Conservation (phyloP, 2,113 vertebrate genomes). For the Sclerurus mexicanus region DNA sequence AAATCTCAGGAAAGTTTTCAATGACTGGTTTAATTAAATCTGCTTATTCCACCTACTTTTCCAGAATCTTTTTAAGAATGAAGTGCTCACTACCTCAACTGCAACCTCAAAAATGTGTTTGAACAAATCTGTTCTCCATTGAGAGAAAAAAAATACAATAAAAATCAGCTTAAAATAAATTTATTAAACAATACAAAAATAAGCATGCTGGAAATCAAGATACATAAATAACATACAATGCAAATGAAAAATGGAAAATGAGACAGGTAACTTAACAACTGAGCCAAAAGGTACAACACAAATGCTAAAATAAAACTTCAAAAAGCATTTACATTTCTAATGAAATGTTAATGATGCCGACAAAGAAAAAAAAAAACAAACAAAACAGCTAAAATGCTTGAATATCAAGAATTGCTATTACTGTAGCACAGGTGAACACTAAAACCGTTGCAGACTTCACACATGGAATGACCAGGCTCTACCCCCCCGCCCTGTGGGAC, state of each 20-base stretch:
- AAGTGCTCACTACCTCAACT: background rate
- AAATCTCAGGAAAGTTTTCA: background rate
- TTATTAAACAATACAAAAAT: slow-evolving; percentile 84
- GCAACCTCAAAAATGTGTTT: background rate
- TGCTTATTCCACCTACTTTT: background rate
- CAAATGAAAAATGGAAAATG: slow-evolving; percentile 76
- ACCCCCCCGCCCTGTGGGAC: background rate
- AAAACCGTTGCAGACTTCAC: slow-evolving; percentile 59
- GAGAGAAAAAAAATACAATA: slow-evolving; percentile 71
- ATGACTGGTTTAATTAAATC: background rate
- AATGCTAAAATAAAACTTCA: slow-evolving; percentile 73
- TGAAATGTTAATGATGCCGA: slow-evolving; percentile 77
- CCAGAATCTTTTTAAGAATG: background rate
- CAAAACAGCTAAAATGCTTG: slow-evolving; percentile 76
- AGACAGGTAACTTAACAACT: slow-evolving; percentile 75
- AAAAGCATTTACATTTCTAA: slow-evolving; percentile 81
- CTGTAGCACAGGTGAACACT: slow-evolving; percentile 66
- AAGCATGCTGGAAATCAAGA: slow-evolving; percentile 73
- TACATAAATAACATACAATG: slow-evolving; percentile 83
- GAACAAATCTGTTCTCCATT: slow-evolving; percentile 32
- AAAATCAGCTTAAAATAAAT: slow-evolving; percentile 81
- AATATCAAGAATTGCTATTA: slow-evolving; percentile 79
- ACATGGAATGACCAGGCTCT: background rate
- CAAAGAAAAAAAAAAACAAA: slow-evolving; percentile 57
- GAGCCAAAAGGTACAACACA: slow-evolving; percentile 68